Evolutionary conservation across 2,797 vertebrate species (phyloP).

Genomic region (Synanceia verrucosa): DNA sequence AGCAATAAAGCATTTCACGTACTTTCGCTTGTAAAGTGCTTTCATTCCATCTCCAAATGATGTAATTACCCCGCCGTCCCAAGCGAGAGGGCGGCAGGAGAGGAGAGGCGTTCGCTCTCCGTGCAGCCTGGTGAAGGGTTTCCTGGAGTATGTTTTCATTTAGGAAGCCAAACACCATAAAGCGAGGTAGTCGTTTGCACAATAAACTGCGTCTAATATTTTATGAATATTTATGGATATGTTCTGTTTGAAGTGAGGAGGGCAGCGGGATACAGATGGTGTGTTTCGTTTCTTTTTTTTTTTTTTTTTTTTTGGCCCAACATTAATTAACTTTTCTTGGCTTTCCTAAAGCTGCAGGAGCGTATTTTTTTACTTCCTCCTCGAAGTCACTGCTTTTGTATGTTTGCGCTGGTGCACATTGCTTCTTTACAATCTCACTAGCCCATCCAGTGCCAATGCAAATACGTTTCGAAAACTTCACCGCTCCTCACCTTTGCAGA

Average conservation of each 20-base stretch:
- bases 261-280: slow-evolving; percentile 41
- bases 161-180: slow-evolving; percentile 74
- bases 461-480: not conserved
- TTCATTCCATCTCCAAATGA: slow-evolving; percentile 84
- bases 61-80: slow-evolving; percentile 82
- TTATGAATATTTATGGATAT: not conserved
- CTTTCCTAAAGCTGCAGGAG: slow-evolving; percentile 36
- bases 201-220: slow-evolving; percentile 66
- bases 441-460: not conserved
- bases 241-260: slow-evolving; percentile 58
- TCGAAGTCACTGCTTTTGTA: not conserved
- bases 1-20: slow-evolving; percentile 83
- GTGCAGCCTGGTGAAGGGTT: slow-evolving; percentile 55
- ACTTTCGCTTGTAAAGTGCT: slow-evolving; percentile 79
- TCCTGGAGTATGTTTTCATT: slow-evolving; percentile 77
- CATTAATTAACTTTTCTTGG: slow-evolving; percentile 35
- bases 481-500: not conserved
- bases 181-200: slow-evolving; percentile 66
- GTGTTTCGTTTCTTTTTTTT: slow-evolving; percentile 22
- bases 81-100: slow-evolving; percentile 54
- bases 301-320: slow-evolving; percentile 32
- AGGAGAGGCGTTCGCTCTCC: slow-evolving; percentile 35
- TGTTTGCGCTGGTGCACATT: not conserved
- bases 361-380: too few relatives aligned
- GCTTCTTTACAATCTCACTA: not conserved